Base-by-base conservation (phyloP, 2,113 vertebrate species). In the Syngnathus typhle region DNA sequence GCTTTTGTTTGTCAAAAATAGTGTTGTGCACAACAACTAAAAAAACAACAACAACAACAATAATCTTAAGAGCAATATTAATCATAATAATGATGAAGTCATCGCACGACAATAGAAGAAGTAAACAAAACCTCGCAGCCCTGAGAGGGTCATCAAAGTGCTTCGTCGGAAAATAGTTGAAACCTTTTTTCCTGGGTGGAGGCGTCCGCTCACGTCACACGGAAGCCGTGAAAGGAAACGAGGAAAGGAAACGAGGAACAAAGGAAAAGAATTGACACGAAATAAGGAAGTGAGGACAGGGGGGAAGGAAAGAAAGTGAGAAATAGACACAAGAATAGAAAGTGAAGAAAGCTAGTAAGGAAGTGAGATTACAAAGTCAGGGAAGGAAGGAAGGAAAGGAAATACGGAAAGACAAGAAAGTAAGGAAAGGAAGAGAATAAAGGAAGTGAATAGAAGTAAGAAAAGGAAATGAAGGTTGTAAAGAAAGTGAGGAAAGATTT, bases 141-240 rank as follows among this genome's bases (percentile, higher is more conserved):
- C 85, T 84, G 85, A 87, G 85, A 87, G 85, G 76, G 85, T 87
- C 67, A 72, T 78, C 84, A 79, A 85, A 85, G 84, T 86, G 87
- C 87, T 83, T 86, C 63, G 71, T 21, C 60, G 65, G 23, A 62
- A 27, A 39, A 18, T 60, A 59, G 69, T 54, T 61, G 32, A 69
- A 41, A 65, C 13, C 10, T 37, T 63, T 63, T 44, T 43, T 36
- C 27, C 27, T 36, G 23, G 55, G 54, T 54, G 16, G 36, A 38
- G 58, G 36, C 36, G 13, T 59, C n/a, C 56, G 32, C 15, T 37
- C 36, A 38, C 36, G 60, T 41, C 60, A 15, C 60, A 12, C 52
- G n/a, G 47, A 49, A 49, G 47, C 47, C 18, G 9, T 6, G 18
- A 49, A 49, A 49, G 11, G 19, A 55, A 27, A 55, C 19, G 21